Base-by-base conservation (phyloP, 1,140 invertebrate genomes). In the Habropoda laboriosa region DNA sequence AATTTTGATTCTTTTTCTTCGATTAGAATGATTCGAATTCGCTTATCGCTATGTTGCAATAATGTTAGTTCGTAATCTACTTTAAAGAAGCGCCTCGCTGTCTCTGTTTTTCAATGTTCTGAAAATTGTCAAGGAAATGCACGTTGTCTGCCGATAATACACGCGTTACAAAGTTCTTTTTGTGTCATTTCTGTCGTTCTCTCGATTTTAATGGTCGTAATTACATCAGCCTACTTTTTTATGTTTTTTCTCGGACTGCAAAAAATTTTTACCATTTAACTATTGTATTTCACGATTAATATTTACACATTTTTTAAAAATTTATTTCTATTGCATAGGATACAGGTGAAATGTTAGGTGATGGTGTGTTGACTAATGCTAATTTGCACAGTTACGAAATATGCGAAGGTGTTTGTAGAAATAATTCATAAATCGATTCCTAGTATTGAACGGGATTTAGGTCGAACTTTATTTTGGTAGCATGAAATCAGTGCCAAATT, bases 401-500 rank as follows among this genome's bases (percentile, higher is more conserved):
- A n/a, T n/a, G n/a, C n/a, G 12, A 42, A 42, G 5, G 4, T 66
- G 7, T 51, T 61, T 38, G 12, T 27, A 51, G 18, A 27, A 58
- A 32, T 42, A 67, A 76, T 77, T 53, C n/a, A 75, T 75, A 66
- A 75, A 64, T 75, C 38, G 18, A 18, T 64, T 64, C 10, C 7
- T 30, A 38, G 2, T 13, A 47, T 0, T 4, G 21, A 24, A 1
- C 21, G 8, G n/a, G 18, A 85, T 79, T 70, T 71, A 60, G 81
- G 77, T 83, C 58, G 38, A 27, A 24, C 24, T 75, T 85, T 80
- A 83, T 80, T 85, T 83, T 72, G 38, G 77, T 67, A 58, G 8
- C 30, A 3, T 71, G 0, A 80, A 80, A 75, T 60, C 53, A 27
- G 66, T 70, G 81, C 77, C 60, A 83, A 72, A 76, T 49, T 79